Evolutionary conservation across 2,797 vertebrate genomes (phyloP).

Genomic region (Pachyuromys duprasi): DNA sequence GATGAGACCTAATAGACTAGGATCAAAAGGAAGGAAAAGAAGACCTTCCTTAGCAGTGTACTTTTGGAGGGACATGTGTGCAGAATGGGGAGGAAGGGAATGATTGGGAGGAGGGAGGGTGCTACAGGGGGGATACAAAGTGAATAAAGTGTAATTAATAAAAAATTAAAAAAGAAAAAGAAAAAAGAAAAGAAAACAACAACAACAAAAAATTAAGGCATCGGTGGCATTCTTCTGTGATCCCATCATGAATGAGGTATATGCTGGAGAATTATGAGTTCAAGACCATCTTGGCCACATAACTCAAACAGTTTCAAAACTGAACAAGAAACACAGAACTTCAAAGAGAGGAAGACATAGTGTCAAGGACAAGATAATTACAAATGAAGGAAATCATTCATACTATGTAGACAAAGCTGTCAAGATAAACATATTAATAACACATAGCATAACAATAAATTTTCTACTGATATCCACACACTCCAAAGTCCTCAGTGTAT

Average conservation of each 20-base stretch:
- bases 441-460: background rate
- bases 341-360: background rate
- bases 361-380: background rate
- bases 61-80: too few species aligned
- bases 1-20: too few species aligned
- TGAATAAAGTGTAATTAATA: too few species aligned
- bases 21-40: too few species aligned
- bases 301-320: background rate
- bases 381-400: background rate
- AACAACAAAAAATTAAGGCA: too few species aligned
- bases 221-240: background rate
- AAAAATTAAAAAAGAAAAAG: too few species aligned
- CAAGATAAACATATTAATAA: background rate
- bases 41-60: too few species aligned
- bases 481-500: background rate
- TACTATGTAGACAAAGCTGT: background rate
- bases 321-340: background rate
- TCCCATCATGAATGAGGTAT: background rate
- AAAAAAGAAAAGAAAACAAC: too few species aligned
- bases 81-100: too few species aligned
- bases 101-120: too few species aligned
- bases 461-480: conserved; percentile 10
- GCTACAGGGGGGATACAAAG: too few species aligned
- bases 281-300: background rate
- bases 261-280: background rate